Evolutionary conservation across 2,113 vertebrate genomes (phyloP).

Genomic region (Terrapene triunguis): DNA sequence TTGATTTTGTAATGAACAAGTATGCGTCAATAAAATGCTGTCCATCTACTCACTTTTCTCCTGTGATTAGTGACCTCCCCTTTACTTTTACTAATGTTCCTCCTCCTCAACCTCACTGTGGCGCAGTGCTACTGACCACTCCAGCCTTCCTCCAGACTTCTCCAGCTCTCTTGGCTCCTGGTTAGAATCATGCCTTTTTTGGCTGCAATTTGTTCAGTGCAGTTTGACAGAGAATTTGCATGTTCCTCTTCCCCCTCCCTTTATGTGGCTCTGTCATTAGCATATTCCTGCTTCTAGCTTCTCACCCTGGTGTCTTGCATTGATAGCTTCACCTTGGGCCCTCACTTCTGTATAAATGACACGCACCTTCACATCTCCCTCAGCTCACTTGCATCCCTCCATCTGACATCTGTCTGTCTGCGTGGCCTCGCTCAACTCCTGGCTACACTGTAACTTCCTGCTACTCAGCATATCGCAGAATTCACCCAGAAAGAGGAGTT

Average conservation of each 20-base stretch:
- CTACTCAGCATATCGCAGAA: neutral
- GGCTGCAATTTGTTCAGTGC: conserved; percentile 9
- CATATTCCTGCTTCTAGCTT: neutral
- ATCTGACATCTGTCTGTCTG: neutral
- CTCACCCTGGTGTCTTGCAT: neutral
- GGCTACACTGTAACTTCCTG: neutral
- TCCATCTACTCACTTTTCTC: neutral
- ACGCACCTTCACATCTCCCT: neutral
- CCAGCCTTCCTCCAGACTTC: neutral
- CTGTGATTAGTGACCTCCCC: neutral
- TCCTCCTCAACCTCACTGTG: neutral
- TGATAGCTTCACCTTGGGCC: neutral
- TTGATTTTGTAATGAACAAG: neutral
- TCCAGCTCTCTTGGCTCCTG: neutral
- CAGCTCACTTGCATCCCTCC: neutral
- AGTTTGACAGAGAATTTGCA: neutral
- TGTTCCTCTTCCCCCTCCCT: conserved; percentile 8
- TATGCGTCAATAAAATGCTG: neutral
- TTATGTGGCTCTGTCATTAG: neutral
- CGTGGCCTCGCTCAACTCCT: neutral
- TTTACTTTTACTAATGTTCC: neutral
- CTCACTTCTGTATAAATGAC: neutral
- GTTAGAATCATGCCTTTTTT: conserved; percentile 19
- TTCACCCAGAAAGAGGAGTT: neutral
- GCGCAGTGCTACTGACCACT: conserved; percentile 11